Base-by-base conservation (phyloP, 2,888 invertebrate species). In the Dicyrtomina minuta region DNA sequence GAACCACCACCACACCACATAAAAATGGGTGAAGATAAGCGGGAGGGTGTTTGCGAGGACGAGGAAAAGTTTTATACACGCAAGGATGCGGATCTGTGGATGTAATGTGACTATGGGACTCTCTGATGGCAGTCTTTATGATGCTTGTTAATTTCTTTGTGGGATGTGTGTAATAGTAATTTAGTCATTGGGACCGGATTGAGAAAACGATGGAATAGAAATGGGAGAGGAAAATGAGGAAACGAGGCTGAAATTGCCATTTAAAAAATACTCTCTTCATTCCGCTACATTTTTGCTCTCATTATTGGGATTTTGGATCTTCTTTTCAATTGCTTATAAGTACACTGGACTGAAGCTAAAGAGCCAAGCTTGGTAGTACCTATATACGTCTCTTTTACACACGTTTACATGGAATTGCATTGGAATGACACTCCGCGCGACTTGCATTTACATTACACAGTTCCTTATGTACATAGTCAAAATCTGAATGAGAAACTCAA, bases 211-310 rank as follows among this genome's bases (percentile, higher is more conserved):
- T 39, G 17, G 20, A 17, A 39, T 17, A 39, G 39, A 27, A 56
- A 33, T 26, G 39, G 22, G 10, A 20, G 17, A 58, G 39, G 58
- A 51, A 20, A 51, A 17, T 22, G 24, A 33, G 33, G 39, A 33
- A 39, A 58, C 61, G 59, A 66, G 70, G 65, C 46, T 70, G 70
- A 65, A 72, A 72, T 55, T 27, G 68, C 56, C 65, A 70, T 72
- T 72, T 62, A 62, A 72, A 72, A 72, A 72, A 70, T 72, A 39
- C 65, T 70, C 68, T 39, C 20, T 58, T 72, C 68, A 66, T 70
- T 58, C 58, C 55, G 26, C 59, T 44, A 60, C 55, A 72, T 70
- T 70, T 72, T 72, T 72, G 46, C 72, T 72, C 69, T 65, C 72
- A 68, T 70, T n/a, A n/a, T n/a, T n/a, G n/a, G n/a, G n/a, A n/a